These are phyloP conservation scores for Typhlichthys subterraneus DNA, from an alignment of 2,797 vertebrate genomes.

Conservation along the genomic window DNA sequence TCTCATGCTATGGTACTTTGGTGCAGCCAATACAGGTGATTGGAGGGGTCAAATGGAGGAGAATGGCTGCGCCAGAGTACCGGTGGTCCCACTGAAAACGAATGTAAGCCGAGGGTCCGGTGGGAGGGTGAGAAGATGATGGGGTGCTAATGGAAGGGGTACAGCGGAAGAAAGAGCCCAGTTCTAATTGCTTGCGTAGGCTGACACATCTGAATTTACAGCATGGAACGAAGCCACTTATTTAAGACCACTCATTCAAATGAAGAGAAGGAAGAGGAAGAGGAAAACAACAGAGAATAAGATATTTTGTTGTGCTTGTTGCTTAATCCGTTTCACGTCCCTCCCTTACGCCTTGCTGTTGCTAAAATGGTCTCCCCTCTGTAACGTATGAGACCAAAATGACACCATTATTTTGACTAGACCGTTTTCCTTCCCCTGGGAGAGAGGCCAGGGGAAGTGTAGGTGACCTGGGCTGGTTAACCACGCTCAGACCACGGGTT, in stretches of 20 bases:
- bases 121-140: slow-evolving; percentile 12
- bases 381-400: slow-evolving; percentile 78
- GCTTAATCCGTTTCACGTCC: slow-evolving; percentile 67
- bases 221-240: slow-evolving; percentile 55
- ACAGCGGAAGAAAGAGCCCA: slow-evolving; percentile 58
- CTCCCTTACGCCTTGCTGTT: slow-evolving; percentile 67
- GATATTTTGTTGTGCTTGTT: slow-evolving; percentile 71
- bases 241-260: slow-evolving; percentile 66
- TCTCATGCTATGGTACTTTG: no score
- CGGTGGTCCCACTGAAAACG: slow-evolving; percentile 24
- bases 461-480: slow-evolving; percentile 81
- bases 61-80: slow-evolving; percentile 10
- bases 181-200: slow-evolving; percentile 77
- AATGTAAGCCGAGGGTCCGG: slow-evolving; percentile 32
- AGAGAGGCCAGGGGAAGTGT: slow-evolving; percentile 79
- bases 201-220: slow-evolving; percentile 77
- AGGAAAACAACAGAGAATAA: slow-evolving; percentile 47
- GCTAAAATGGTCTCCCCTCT: slow-evolving; percentile 77
- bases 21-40: no score
- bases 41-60: no score
- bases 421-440: slow-evolving; percentile 78
- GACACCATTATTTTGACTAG: slow-evolving; percentile 87
- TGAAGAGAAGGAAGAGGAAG: slow-evolving; percentile 8
- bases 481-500: slow-evolving; percentile 61
- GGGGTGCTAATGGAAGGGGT: slow-evolving; percentile 18